phyloP scores from a whole-genome alignment of 2,113 vertebrate genomes.

The Microcebus ravelobensis region DNA sequence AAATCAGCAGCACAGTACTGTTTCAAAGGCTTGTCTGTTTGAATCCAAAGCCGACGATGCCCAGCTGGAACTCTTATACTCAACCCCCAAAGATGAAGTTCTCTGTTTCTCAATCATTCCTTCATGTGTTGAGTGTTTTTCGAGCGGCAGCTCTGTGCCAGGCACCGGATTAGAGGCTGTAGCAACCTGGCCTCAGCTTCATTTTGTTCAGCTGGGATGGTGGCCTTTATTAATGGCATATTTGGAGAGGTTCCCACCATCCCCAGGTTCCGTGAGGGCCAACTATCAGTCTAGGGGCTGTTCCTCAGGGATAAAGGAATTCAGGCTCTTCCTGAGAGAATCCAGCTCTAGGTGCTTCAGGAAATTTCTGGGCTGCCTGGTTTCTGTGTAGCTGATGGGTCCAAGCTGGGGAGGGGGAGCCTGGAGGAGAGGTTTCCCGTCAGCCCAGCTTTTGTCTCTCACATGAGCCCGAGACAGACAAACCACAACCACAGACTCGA shows the following conservation, averaged over 20 bases:
- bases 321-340: conserved; percentile 15
- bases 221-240: neutral
- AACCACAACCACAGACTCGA: conserved; percentile 81
- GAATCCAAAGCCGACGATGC: neutral
- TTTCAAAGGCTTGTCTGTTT: neutral
- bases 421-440: conserved; percentile 73
- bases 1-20: neutral
- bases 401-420: neutral
- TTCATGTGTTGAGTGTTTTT: neutral
- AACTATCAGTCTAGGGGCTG: neutral
- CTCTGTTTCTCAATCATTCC: neutral
- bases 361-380: conserved; percentile 53
- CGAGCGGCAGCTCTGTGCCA: neutral
- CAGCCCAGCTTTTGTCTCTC: conserved; percentile 75
- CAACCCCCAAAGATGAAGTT: neutral
- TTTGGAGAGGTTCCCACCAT: neutral
- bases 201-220: neutral
- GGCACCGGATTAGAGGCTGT: too few species aligned
- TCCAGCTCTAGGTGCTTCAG: neutral
- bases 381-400: conserved; percentile 66
- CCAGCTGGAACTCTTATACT: neutral
- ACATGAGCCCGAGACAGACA: conserved; percentile 79
- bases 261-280: neutral
- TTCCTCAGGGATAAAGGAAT: neutral
- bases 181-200: neutral